Conservation (phyloP, 1,140 invertebrate genomes). For the Drosophila takahashii region DNA sequence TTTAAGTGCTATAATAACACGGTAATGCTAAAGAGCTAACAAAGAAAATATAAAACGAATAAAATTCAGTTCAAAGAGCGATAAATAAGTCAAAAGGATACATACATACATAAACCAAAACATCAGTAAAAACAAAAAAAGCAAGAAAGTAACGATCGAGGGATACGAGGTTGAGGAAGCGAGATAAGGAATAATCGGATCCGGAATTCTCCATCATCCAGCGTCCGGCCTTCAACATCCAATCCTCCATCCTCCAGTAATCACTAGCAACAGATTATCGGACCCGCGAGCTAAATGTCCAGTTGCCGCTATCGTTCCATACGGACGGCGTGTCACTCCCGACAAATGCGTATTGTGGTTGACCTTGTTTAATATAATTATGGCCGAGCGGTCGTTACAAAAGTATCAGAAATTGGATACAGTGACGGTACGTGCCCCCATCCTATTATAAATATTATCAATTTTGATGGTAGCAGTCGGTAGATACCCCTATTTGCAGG, state of each 20-base stretch:
- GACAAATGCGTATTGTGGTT: slow-evolving; percentile 85
- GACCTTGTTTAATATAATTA: slow-evolving; percentile 85
- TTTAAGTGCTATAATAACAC: slow-evolving; percentile 30
- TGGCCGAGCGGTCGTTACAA: slow-evolving; percentile 85
- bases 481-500: too few species aligned
- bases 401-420: slow-evolving; percentile 84
- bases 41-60: slow-evolving; percentile 11
- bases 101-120: neutral
- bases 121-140: neutral
- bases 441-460: neutral
- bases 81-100: slow-evolving; percentile 6
- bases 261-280: slow-evolving; percentile 37
- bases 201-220: slow-evolving; percentile 19
- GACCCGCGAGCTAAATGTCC: slow-evolving; percentile 69
- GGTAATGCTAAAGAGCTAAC: slow-evolving; percentile 17
- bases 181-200: slow-evolving; percentile 1
- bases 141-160: slow-evolving; percentile 2
- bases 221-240: neutral
- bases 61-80: slow-evolving; percentile 16
- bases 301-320: slow-evolving; percentile 78
- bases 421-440: slow-evolving; percentile 79
- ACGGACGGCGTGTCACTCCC: slow-evolving; percentile 82
- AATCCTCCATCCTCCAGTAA: neutral
- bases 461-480: neutral
- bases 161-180: neutral